Base-by-base conservation (phyloP, 2,113 vertebrate species). In the Gobiocypris rarus region DNA sequence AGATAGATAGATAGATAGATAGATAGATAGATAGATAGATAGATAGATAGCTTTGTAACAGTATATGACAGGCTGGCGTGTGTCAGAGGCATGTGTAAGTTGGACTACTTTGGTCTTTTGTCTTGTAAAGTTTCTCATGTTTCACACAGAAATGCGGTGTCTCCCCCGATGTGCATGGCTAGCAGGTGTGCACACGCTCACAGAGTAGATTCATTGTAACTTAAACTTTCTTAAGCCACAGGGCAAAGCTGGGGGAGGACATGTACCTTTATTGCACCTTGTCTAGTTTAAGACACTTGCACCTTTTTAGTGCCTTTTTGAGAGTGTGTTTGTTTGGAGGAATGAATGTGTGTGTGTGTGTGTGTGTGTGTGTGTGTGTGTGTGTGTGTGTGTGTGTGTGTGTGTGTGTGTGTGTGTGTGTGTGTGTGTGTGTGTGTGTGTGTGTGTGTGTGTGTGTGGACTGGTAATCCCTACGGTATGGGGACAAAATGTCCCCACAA, bases 121-220 rank as follows among this genome's bases (percentile, higher is more conserved):
- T 70, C 43, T 65, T 65, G 76, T 75, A 59, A 22, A 26, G 75
- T 70, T 31, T 78, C 75, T 84, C 71, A 50, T 31, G 52, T 50
- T 78, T 45, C 69, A 22, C 67, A 45, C 83, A 84, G 52, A 76
- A 59, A 75, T n/a, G 54, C 17, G 43, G 26, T 17, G 28, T 63
- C 54, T 75, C 8, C 38, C 13, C 15, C 13, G n/a, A n/a, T 34
- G 6, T 24, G 56, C 75, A 71, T 28, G 24, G 22, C 19, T 54
- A 69, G 50, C 79, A 85, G 86, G 70, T 87, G 45, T 43, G 75
- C 79, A 70, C 70, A 76, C 24, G 63, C 56, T 67, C 58, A 61
- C 50, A 45, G 65, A 74, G 11, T 1, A 70, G 31, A 31, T 4
- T 38, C 38, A 38, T 38, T 65, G 63, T 38, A 71, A 86, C 71